Evolutionary conservation across 2,888 invertebrate genomes (phyloP).

Genomic region (Rhogogaster chlorosoma): DNA sequence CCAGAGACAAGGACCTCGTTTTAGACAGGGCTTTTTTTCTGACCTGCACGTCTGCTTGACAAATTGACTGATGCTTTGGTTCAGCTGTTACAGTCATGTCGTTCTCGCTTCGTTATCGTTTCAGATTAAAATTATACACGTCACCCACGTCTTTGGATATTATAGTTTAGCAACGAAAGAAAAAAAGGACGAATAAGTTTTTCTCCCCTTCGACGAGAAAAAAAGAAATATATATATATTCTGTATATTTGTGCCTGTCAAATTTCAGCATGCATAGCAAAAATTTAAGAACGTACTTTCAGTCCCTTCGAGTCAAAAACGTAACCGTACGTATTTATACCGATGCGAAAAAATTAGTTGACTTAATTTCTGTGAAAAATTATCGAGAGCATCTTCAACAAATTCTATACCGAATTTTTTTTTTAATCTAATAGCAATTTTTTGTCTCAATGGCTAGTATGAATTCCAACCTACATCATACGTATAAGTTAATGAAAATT

Average conservation of each 20-base stretch:
- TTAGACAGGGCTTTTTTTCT: background rate
- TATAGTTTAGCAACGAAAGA: background rate
- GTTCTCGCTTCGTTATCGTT: conserved; percentile 16
- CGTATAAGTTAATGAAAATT: too few species aligned
- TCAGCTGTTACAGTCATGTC: conserved; percentile 34
- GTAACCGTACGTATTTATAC: background rate
- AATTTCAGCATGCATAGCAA: background rate
- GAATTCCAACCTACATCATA: background rate
- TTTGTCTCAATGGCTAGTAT: background rate
- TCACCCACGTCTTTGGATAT: background rate
- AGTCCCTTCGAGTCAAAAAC: too few species aligned
- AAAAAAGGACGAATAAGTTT: background rate
- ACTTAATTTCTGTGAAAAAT: background rate
- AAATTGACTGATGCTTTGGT: conserved; percentile 50
- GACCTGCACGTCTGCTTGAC: conserved; percentile 46
- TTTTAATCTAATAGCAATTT: background rate
- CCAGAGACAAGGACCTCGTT: conserved; percentile 5
- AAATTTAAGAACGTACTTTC: too few species aligned
- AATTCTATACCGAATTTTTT: background rate
- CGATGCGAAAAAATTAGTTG: background rate
- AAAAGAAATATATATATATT: too few species aligned
- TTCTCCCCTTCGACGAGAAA: background rate
- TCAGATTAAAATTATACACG: conserved; percentile 2
- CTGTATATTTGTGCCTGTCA: too few species aligned
- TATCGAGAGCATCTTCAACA: background rate